phyloP scores from a whole-genome alignment of 2,797 vertebrate species.

The Gadopsis bispinosus region DNA sequence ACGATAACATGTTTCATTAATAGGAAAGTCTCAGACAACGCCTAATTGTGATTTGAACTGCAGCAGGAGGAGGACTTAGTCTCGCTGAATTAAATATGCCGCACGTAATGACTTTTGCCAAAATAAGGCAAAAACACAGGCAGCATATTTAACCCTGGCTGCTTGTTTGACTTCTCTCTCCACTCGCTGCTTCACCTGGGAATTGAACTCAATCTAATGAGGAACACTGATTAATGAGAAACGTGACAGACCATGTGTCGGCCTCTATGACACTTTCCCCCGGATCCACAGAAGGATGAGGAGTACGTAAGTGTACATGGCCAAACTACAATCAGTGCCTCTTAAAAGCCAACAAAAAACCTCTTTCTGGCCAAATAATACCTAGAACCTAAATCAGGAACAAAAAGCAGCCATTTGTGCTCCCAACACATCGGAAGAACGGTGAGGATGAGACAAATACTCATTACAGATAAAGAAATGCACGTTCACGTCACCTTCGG shows the following conservation, averaged over 20 bases:
- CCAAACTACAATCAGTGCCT: background rate
- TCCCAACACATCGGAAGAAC: background rate
- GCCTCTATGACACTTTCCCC: conserved; percentile 28
- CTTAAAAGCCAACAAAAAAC: conserved; percentile 15
- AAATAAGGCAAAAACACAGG: conserved; percentile 34
- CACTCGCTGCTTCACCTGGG: conserved; percentile 49
- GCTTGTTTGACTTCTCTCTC: conserved; percentile 53
- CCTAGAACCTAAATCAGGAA: background rate
- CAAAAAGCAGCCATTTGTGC: background rate
- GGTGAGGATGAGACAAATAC: background rate
- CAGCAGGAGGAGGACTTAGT: conserved; percentile 20
- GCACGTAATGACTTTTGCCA: conserved; percentile 46
- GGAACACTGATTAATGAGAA: conserved; percentile 68
- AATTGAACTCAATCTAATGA: conserved; percentile 66
- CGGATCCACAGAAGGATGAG: background rate
- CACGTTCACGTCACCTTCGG: background rate
- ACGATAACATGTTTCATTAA: conserved; percentile 30
- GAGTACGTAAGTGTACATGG: background rate
- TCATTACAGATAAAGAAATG: background rate
- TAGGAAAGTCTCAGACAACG: conserved; percentile 10
- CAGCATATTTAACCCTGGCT: conserved; percentile 58
- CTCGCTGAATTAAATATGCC: conserved; percentile 43
- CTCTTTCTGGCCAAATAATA: background rate
- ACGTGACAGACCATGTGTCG: conserved; percentile 38
- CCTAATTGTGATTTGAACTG: conserved; percentile 30